Base-by-base conservation (phyloP, 2,888 invertebrate species). In the Nephrotoma guestfalica region DNA sequence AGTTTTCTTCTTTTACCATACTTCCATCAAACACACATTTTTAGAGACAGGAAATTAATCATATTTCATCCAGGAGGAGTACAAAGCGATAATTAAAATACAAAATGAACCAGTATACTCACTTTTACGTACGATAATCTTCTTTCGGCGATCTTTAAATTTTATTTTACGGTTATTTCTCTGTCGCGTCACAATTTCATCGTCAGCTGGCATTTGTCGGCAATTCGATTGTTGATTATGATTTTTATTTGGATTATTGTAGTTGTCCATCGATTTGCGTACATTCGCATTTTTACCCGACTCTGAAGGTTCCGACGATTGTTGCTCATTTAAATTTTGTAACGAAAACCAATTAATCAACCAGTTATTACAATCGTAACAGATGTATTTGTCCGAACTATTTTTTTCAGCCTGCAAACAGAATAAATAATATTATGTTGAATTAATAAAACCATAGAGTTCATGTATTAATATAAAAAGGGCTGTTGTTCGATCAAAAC, bases 361-460 rank as follows among this genome's bases (percentile, higher is more conserved):
- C 91, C 91, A 91, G 87, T 91, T 91, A 89, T 91, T 91, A 89
- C 91, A 91, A 88, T 91, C 91, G 88, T 90, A 91, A 89, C 91
- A 91, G 45, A 91, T 89, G 87, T 90, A 91, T 89, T 91, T 91
- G 87, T 91, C 91, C 88, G 86, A 42, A 86, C 51, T 51, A 47
- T 91, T 91, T 87, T 91, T 91, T 30, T 91, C 87, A 0, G 91
- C 91, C 91, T 91, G 88, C 7, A 90, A 89, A 11, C 3, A 87
- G 30, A 30, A 30, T 30, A 30, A 45, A 43, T 41, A 83, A 83
- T 40, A 40, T 40, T 13, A 40, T 3, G 5, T n/a, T 30, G 30
- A 47, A 9, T 51, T 51, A 51, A 71, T 30, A 71, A 71, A 71
- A 71, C 30, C 71, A 71, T 71, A 71, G 18, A 30, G 71, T 71